Conservation (phyloP, 2,113 vertebrate genomes). For the Nannospalax galili region DNA sequence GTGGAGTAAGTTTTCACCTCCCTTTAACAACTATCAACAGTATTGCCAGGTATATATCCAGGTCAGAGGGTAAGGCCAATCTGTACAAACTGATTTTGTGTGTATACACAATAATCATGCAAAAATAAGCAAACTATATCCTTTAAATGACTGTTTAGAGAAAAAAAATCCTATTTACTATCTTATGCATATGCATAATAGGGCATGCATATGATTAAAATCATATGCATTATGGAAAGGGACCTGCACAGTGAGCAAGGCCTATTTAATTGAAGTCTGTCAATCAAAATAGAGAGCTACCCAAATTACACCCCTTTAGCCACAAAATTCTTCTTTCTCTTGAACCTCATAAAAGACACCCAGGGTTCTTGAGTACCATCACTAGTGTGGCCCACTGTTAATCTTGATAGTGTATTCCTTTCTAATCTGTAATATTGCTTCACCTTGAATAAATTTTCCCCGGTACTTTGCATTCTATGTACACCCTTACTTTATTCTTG, state of each 20-base stretch:
- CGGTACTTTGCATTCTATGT: background rate
- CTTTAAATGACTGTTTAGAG: background rate
- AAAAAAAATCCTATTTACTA: background rate
- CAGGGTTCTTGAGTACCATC: background rate
- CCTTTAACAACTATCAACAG: background rate
- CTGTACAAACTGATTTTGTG: background rate
- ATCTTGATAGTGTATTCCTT: background rate
- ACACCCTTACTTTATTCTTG: background rate
- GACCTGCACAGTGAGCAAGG: background rate
- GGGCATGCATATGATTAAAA: background rate
- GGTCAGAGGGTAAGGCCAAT: too few relatives aligned
- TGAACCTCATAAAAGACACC: background rate
- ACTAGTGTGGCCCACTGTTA: too few relatives aligned
- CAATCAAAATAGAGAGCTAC: background rate
- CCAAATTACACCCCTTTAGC: too few relatives aligned
- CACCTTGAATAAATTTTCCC: background rate
- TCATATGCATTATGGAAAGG: background rate
- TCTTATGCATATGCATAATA: background rate
- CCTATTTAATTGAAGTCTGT: background rate
- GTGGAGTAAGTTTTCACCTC: background rate
- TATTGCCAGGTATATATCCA: background rate
- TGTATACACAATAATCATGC: background rate
- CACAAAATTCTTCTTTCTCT: background rate
- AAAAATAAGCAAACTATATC: too few relatives aligned
- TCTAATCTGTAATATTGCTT: background rate